Percentiles rank a stretch among this genome's conserved stretches.
phyloP scores from a whole-genome alignment of 2,797 vertebrate genomes.

The Chrysocyon brachyurus region DNA sequence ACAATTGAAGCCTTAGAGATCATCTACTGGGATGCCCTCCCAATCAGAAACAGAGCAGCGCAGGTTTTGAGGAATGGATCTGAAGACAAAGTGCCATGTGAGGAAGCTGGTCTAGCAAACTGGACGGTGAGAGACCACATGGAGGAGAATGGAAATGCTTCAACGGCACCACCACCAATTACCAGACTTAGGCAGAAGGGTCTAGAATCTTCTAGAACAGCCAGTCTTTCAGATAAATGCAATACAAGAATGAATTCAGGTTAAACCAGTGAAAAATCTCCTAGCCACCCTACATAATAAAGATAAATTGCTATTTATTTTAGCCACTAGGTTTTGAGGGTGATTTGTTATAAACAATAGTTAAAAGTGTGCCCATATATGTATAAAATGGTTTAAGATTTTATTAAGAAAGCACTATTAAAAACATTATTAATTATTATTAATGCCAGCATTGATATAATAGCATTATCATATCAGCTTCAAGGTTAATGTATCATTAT shows the following conservation, averaged over 20 bases:
- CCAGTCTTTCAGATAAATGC: neutral
- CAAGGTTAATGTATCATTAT: neutral
- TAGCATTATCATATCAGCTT: neutral
- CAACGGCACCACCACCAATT: neutral
- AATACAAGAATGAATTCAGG: neutral
- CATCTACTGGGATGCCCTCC: neutral
- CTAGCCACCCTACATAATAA: neutral
- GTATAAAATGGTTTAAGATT: neutral
- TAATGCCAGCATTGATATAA: neutral
- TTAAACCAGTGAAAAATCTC: neutral
- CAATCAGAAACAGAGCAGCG: neutral
- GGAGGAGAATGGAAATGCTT: neutral
- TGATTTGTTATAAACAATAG: neutral
- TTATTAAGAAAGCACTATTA: neutral
- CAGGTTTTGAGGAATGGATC: neutral
- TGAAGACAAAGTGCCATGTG: neutral
- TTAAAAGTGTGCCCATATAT: neutral
- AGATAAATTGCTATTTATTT: neutral
- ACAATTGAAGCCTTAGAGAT: neutral
- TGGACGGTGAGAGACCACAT: neutral
- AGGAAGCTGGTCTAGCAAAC: neutral
- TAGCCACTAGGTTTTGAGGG: neutral
- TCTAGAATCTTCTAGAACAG: neutral
- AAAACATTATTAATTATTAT: neutral
- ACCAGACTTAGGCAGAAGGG: neutral